Conservation (phyloP, 2,888 invertebrate genomes). For the Tipula unca region DNA sequence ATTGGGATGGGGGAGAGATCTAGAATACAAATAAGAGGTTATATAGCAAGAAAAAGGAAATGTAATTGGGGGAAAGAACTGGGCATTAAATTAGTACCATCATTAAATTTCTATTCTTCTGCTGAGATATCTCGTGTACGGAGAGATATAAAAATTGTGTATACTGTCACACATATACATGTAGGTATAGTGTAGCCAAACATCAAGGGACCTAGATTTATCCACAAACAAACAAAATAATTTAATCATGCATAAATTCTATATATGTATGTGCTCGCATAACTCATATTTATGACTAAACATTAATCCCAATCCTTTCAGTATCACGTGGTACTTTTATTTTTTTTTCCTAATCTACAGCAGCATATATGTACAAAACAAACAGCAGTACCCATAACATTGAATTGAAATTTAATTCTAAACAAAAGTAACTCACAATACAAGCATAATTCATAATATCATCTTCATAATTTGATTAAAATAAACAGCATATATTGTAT, state of each 20-base stretch:
- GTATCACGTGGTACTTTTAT: neutral
- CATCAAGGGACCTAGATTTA: neutral
- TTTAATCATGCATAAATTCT: neutral
- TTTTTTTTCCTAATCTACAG: neutral
- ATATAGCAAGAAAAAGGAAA: neutral
- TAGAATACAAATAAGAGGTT: neutral
- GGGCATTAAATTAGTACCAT: neutral
- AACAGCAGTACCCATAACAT: neutral
- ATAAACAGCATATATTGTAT: neutral
- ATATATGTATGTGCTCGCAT: neutral
- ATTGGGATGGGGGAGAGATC: neutral
- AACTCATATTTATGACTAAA: neutral
- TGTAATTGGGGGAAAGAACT: neutral
- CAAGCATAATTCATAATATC: neutral
- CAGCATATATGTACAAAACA: neutral
- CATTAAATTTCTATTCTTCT: neutral
- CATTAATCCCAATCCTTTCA: neutral
- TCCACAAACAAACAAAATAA: neutral
- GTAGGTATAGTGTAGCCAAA: neutral
- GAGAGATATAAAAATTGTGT: too few species aligned
- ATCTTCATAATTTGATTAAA: slow-evolving; percentile 4
- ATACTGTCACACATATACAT: too few species aligned
- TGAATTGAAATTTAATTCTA: slow-evolving; percentile 4
- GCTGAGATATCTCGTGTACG: neutral
- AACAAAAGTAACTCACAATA: neutral